A percentile compares a stretch with the other conserved stretches of the same genome.
phyloP scores from a whole-genome alignment of 2,888 invertebrate species.

The Hoplodrina ambigua region DNA sequence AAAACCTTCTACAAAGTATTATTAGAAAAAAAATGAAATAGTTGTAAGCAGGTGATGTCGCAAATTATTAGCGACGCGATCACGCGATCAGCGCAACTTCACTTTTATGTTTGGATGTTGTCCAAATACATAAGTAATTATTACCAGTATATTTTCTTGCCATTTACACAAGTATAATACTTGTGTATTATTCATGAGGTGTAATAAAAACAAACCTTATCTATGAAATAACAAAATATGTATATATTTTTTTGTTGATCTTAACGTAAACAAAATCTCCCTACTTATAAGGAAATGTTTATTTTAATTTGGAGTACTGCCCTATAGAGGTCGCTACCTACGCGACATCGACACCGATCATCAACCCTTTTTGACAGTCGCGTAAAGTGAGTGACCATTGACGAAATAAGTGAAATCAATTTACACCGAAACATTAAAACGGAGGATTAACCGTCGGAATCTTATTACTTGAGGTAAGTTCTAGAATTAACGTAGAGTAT shows the following conservation, averaged over 20 bases:
- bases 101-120: not conserved
- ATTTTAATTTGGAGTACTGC: conserved; percentile 35
- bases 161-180: too few species aligned
- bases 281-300: conserved; percentile 50
- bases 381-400: conserved; percentile 71
- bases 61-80: not conserved
- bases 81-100: not conserved
- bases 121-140: not conserved
- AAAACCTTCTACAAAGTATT: too few species aligned
- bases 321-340: conserved; percentile 67
- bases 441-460: conserved; percentile 58
- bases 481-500: conserved; percentile 53
- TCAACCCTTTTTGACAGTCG: conserved; percentile 70
- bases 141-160: not conserved
- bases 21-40: too few species aligned
- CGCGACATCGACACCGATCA: conserved; percentile 59
- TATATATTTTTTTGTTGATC: not conserved
- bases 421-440: conserved; percentile 65
- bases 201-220: too few species aligned
- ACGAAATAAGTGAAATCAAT: conserved; percentile 77
- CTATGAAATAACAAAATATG: too few species aligned
- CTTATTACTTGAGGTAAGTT: conserved; percentile 74
- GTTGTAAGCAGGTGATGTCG: too few species aligned
- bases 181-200: too few species aligned
- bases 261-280: conserved; percentile 27